Conservation (phyloP, 2,797 vertebrate species). For the Sebastes melanostomus region DNA sequence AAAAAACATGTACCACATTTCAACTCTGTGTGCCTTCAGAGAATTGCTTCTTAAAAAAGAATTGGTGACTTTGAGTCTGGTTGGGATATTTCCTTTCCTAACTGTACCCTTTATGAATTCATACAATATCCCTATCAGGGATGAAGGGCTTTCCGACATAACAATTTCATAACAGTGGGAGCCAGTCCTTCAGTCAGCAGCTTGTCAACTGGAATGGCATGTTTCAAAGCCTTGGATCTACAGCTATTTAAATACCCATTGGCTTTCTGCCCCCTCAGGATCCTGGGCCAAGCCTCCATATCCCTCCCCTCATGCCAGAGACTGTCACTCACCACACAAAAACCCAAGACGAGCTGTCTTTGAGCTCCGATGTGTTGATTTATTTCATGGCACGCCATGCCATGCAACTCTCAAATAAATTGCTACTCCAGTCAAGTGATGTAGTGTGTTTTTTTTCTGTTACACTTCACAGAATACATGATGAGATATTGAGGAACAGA, state of each 20-base stretch:
- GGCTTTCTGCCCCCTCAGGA: constrained; percentile 45
- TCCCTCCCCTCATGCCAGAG: constrained; percentile 25
- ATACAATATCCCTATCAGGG: background rate
- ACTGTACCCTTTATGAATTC: constrained; percentile 13
- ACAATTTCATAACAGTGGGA: constrained; percentile 32
- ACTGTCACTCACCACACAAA: constrained; percentile 52
- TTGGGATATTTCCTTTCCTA: background rate
- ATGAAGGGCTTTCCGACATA: constrained; percentile 19
- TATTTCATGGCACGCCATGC: constrained; percentile 29
- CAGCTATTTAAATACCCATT: constrained; percentile 64
- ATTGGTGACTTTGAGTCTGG: constrained; percentile 7
- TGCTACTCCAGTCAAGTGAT: background rate
- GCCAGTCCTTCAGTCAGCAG: constrained; percentile 35
- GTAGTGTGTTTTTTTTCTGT: background rate
- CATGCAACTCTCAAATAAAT: constrained; percentile 8
- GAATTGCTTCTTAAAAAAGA: constrained; percentile 26
- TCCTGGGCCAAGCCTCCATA: constrained; percentile 21
- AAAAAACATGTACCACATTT: constrained; percentile 28
- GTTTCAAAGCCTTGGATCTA: constrained; percentile 55
- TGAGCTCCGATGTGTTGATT: constrained; percentile 20
- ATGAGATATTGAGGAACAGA: background rate
- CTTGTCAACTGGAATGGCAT: constrained; percentile 55
- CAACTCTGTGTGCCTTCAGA: constrained; percentile 26
- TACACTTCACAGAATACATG: background rate
- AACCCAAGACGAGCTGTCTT: constrained; percentile 33